A percentile compares a stretch with the other conserved stretches of the same genome.
These are phyloP conservation scores for Oreochromis niloticus DNA, from an alignment of 2,113 vertebrate genomes.

Conservation along the genomic window DNA sequence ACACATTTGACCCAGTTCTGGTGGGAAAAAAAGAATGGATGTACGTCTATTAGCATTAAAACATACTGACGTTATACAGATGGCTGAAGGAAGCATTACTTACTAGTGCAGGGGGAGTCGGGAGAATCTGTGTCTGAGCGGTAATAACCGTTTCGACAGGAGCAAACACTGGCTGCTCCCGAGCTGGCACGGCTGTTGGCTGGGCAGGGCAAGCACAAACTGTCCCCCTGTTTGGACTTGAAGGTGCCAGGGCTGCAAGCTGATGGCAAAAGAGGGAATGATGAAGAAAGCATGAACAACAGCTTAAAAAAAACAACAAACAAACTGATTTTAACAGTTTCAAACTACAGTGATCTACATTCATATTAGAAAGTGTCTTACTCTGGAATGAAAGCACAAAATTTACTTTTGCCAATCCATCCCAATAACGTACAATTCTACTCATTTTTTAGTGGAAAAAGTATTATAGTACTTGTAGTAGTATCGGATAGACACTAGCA, in stretches of 20 bases:
- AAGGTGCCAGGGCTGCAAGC: slow-evolving; percentile 88
- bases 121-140: slow-evolving; percentile 84
- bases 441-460: not conserved
- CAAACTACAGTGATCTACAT: not conserved
- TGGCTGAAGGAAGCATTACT: slow-evolving; percentile 49
- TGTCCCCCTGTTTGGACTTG: slow-evolving; percentile 92
- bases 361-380: not conserved
- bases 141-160: slow-evolving; percentile 86
- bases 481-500: not conserved
- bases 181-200: slow-evolving; percentile 86
- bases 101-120: slow-evolving; percentile 90
- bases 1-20: not conserved
- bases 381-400: not conserved
- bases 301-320: not conserved
- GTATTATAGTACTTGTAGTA: not conserved
- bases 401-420: not conserved
- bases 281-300: not conserved
- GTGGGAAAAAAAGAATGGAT: not conserved
- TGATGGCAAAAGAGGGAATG: slow-evolving; percentile 42
- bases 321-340: not conserved
- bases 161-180: slow-evolving; percentile 81
- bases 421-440: not conserved
- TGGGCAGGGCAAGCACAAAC: slow-evolving; percentile 85
- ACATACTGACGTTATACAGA: not conserved
- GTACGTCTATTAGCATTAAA: not conserved